Evolutionary conservation across 2,797 vertebrate species (phyloP).

Genomic region (Adrianichthys oophorus): DNA sequence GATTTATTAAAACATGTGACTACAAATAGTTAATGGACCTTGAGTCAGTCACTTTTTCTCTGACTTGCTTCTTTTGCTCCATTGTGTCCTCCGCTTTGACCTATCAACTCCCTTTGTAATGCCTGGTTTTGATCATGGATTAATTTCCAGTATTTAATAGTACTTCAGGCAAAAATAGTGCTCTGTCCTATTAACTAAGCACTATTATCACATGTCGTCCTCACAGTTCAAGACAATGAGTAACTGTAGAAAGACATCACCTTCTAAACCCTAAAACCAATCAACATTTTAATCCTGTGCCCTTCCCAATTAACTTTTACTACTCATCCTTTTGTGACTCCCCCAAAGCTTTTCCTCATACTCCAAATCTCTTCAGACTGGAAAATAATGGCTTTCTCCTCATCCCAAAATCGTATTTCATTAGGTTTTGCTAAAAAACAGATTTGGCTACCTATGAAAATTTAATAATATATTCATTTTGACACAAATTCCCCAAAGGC

Average conservation of each 20-base stretch:
- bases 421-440: slow-evolving; percentile 39
- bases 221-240: slow-evolving; percentile 56
- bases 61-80: not conserved
- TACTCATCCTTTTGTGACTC: slow-evolving; percentile 59
- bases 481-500: no score
- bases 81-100: slow-evolving; percentile 16
- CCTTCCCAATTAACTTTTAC: slow-evolving; percentile 65
- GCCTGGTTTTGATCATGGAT: slow-evolving; percentile 13
- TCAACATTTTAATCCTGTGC: slow-evolving; percentile 64
- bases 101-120: slow-evolving; percentile 12
- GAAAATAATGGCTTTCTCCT: slow-evolving; percentile 48
- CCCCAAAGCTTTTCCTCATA: slow-evolving; percentile 47
- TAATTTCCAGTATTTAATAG: slow-evolving; percentile 15
- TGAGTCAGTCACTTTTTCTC: not conserved
- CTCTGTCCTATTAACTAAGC: slow-evolving; percentile 29
- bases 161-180: slow-evolving; percentile 7
- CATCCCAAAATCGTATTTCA: slow-evolving; percentile 30
- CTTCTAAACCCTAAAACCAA: slow-evolving; percentile 66
- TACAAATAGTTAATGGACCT: not conserved
- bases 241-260: slow-evolving; percentile 48
- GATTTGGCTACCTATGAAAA: slow-evolving; percentile 8
- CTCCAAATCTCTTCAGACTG: slow-evolving; percentile 48
- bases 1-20: no score
- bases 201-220: slow-evolving; percentile 52
- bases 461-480: no score